phyloP scores from a whole-genome alignment of 2,113 vertebrate species.

The Austrofundulus limnaeus region DNA sequence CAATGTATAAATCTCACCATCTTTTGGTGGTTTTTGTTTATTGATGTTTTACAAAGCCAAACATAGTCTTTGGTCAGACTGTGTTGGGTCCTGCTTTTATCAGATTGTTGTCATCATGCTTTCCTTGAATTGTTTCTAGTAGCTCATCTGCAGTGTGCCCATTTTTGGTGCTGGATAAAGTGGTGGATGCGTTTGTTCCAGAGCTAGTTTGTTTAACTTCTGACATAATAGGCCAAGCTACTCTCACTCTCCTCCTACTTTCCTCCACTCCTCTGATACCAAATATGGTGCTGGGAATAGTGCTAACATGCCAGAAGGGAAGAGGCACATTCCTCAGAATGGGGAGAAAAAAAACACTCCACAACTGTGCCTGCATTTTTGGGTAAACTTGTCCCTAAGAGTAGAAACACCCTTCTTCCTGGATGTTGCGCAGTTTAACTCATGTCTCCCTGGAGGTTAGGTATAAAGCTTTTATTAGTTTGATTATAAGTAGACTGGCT shows the following conservation, averaged over 20 bases:
- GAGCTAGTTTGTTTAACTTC: slow-evolving; percentile 70
- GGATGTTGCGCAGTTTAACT: slow-evolving; percentile 29
- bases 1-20: slow-evolving; percentile 14
- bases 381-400: slow-evolving; percentile 22
- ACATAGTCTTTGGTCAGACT: slow-evolving; percentile 8
- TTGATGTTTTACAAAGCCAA: slow-evolving; percentile 8
- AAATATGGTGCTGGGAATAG: slow-evolving; percentile 82
- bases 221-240: slow-evolving; percentile 69
- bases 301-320: slow-evolving; percentile 65
- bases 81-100: slow-evolving; percentile 14
- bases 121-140: slow-evolving; percentile 47
- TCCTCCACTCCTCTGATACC: slow-evolving; percentile 76
- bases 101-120: slow-evolving; percentile 33
- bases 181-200: slow-evolving; percentile 41
- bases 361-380: slow-evolving; percentile 53
- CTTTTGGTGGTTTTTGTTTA: slow-evolving; percentile 47
- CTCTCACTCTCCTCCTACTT: slow-evolving; percentile 68
- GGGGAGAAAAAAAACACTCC: slow-evolving; percentile 54
- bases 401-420: slow-evolving; percentile 2
- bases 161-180: slow-evolving; percentile 67
- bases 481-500: background rate
- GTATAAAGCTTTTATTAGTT: slow-evolving; percentile 5
- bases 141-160: slow-evolving; percentile 51
- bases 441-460: background rate
- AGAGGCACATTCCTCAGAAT: slow-evolving; percentile 78